A percentile compares a stretch with the other conserved stretches of the same genome.
Evolutionary conservation across 2,888 invertebrate species (phyloP).

Genomic region (Xanthia icteritia): DNA sequence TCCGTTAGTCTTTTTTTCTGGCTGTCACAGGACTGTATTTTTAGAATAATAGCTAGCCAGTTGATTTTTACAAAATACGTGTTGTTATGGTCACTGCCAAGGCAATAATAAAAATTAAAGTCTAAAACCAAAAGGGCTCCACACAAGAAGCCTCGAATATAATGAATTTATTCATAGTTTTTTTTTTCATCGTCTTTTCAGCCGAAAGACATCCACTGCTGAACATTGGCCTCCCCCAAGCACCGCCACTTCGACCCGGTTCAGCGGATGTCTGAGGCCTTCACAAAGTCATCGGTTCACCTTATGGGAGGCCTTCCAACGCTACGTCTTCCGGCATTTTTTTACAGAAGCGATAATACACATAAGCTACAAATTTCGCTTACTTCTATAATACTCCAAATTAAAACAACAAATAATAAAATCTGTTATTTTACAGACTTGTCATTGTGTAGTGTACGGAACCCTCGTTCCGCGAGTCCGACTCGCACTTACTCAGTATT

Average conservation of each 20-base stretch:
- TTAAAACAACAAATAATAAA: not conserved
- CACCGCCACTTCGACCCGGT: too few species aligned
- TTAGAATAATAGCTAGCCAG: not conserved
- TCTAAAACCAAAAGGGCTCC: not conserved
- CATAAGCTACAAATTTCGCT: too few species aligned
- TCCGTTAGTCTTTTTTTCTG: not conserved
- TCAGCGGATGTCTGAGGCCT: too few species aligned
- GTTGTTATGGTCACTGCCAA: not conserved
- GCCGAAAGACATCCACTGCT: too few species aligned
- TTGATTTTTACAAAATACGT: not conserved
- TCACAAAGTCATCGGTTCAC: too few species aligned
- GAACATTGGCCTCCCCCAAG: too few species aligned
- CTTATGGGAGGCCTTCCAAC: too few species aligned
- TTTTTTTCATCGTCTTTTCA: not conserved
- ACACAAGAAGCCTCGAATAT: not conserved
- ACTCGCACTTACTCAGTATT: conserved; percentile 10
- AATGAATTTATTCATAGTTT: not conserved
- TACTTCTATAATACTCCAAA: not conserved
- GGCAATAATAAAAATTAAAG: not conserved
- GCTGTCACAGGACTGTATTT: not conserved
- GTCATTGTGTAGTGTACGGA: not conserved
- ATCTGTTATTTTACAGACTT: not conserved
- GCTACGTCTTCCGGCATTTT: too few species aligned
- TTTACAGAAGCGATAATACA: not conserved
- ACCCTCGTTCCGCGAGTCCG: not conserved